phyloP scores from a whole-genome alignment of 2,797 vertebrate genomes.

The Squalus acanthias region DNA sequence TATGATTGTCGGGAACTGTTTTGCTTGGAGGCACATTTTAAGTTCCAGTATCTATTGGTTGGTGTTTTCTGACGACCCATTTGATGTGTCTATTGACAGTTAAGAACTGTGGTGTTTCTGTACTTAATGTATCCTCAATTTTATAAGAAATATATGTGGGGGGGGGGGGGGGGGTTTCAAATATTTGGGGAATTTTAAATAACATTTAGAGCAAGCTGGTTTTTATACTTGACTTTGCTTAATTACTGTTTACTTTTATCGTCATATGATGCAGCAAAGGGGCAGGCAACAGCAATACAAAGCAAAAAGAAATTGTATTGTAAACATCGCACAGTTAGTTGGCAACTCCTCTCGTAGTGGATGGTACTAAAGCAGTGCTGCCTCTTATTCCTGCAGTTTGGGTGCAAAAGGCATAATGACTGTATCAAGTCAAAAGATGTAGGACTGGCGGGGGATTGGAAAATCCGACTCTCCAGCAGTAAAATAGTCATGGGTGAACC shows the following conservation, averaged over 20 bases:
- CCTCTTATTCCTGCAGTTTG: neutral
- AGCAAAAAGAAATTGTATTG: neutral
- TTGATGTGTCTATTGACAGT: no score
- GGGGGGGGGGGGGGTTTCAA: no score
- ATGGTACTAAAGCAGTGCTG: neutral
- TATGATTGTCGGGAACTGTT: no score
- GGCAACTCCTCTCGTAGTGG: neutral
- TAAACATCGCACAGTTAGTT: neutral
- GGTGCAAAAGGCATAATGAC: no score
- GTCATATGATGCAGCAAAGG: no score
- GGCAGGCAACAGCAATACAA: no score
- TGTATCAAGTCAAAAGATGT: neutral
- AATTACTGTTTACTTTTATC: no score
- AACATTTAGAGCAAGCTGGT: neutral
- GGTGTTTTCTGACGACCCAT: no score
- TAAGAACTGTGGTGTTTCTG: neutral
- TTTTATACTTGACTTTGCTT: neutral
- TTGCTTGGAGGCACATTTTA: no score
- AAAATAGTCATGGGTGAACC: neutral
- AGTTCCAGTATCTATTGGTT: no score
- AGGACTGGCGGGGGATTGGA: no score
- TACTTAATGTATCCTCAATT: neutral
- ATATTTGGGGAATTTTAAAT: neutral
- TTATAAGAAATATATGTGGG: neutral
- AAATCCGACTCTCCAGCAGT: neutral